phyloP scores from a whole-genome alignment of 2,888 invertebrate species.

The Drosophila mimica region DNA sequence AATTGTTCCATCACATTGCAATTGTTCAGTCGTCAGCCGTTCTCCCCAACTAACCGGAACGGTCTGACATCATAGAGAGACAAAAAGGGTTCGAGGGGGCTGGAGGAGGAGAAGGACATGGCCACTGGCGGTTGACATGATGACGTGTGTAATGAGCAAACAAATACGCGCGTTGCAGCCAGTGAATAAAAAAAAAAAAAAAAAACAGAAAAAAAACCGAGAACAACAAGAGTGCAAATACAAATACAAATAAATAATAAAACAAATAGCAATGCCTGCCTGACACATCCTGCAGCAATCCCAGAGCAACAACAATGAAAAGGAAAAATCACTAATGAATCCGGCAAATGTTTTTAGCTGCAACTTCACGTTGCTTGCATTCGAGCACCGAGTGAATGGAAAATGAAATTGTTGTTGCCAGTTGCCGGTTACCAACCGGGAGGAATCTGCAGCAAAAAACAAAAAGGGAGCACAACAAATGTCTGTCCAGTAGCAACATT shows the following conservation, averaged over 20 bases:
- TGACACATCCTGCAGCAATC: slow-evolving; percentile 69
- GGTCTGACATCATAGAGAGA: slow-evolving; percentile 29
- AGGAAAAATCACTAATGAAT: slow-evolving; percentile 69
- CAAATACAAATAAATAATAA: slow-evolving; percentile 71
- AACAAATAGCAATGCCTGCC: slow-evolving; percentile 63
- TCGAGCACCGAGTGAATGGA: slow-evolving; percentile 57
- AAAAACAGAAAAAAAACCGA: slow-evolving; percentile 3
- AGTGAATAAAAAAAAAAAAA: slow-evolving; percentile 8
- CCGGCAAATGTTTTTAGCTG: slow-evolving; percentile 68
- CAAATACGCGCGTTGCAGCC: slow-evolving; percentile 66
- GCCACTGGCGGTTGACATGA: slow-evolving; percentile 75
- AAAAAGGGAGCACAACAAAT: background rate
- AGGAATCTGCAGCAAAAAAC: background rate
- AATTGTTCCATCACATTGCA: slow-evolving; percentile 58
- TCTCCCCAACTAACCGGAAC: slow-evolving; percentile 35
- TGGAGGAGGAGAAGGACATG: slow-evolving; percentile 40
- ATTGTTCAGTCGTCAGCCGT: slow-evolving; percentile 47
- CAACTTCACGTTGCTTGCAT: slow-evolving; percentile 60
- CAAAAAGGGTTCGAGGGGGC: background rate
- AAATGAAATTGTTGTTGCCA: slow-evolving; percentile 68
- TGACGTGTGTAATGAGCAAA: slow-evolving; percentile 80
- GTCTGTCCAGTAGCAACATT: background rate
- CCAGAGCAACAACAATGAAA: slow-evolving; percentile 39
- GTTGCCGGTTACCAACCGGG: slow-evolving; percentile 33
- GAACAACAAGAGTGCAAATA: slow-evolving; percentile 23